phyloP scores from a whole-genome alignment of 2,113 vertebrate species.

The Gavia stellata region DNA sequence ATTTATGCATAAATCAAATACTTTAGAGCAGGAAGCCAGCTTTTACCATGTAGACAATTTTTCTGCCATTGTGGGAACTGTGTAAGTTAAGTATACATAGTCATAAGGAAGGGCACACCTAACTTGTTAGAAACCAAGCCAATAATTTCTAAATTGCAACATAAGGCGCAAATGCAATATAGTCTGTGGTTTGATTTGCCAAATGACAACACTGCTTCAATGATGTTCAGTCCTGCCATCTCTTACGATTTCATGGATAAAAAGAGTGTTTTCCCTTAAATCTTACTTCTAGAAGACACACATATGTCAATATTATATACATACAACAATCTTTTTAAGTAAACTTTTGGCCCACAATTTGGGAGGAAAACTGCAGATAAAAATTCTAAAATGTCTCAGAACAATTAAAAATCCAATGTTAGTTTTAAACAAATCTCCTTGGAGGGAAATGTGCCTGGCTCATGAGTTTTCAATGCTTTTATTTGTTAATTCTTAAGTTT shows the following conservation, averaged over 20 bases:
- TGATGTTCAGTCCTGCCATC: neutral
- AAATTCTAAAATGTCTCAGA: neutral
- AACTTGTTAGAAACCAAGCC: neutral
- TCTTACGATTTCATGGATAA: neutral
- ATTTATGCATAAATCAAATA: neutral
- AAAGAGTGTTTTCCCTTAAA: neutral
- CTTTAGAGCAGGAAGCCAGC: neutral
- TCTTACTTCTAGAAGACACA: neutral
- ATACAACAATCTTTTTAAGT: neutral
- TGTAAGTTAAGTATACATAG: neutral
- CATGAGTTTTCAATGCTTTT: neutral
- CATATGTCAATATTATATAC: neutral
- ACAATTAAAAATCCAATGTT: neutral
- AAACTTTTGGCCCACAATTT: neutral
- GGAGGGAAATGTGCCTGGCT: neutral
- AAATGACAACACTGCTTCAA: neutral
- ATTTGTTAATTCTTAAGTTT: neutral
- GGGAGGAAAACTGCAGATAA: neutral
- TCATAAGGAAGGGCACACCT: neutral
- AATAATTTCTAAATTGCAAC: neutral
- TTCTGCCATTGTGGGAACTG: neutral
- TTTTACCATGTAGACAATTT: accelerated
- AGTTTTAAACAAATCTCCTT: neutral
- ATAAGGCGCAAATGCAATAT: neutral
- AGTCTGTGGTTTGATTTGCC: neutral